Conservation (phyloP, 2,888 invertebrate genomes). For the Lordiphosa fenestrarum region DNA sequence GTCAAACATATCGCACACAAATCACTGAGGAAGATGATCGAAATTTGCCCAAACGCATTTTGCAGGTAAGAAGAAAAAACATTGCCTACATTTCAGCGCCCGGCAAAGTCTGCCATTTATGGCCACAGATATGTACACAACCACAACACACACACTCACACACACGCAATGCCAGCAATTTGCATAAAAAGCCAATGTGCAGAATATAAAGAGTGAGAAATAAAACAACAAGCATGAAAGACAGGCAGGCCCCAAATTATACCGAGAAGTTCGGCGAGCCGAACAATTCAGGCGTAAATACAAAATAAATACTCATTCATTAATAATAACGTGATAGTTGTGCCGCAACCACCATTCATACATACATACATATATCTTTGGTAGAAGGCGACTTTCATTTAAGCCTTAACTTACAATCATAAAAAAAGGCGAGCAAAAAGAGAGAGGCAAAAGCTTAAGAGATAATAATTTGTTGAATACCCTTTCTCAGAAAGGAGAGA, state of each 20-base stretch:
- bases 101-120: constrained; percentile 72
- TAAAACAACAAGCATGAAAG: constrained; percentile 1
- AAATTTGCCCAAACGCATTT: constrained; percentile 94
- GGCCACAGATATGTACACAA: constrained; percentile 52
- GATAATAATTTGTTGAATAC: constrained; percentile 20
- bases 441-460: constrained; percentile 11
- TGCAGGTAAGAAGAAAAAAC: constrained; percentile 88
- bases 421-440: constrained; percentile 6
- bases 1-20: constrained; percentile 96
- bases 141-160: constrained; percentile 14
- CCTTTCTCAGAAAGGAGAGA: constrained; percentile 4
- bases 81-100: constrained; percentile 78
- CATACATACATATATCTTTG: constrained; percentile 9
- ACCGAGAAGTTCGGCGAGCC: constrained; percentile 33
- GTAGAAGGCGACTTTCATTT: constrained; percentile 55
- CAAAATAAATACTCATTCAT: constrained; percentile 74
- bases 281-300: constrained; percentile 61
- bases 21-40: constrained; percentile 97
- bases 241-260: constrained; percentile 18
- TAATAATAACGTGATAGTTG: constrained; percentile 73
- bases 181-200: constrained; percentile 57
- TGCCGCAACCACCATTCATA: constrained; percentile 27
- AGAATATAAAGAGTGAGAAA: constrained; percentile 8
- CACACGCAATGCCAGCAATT: constrained; percentile 53
- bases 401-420: constrained; percentile 60